Evolutionary conservation across 2,113 vertebrate species (phyloP).

Genomic region (Meles meles): DNA sequence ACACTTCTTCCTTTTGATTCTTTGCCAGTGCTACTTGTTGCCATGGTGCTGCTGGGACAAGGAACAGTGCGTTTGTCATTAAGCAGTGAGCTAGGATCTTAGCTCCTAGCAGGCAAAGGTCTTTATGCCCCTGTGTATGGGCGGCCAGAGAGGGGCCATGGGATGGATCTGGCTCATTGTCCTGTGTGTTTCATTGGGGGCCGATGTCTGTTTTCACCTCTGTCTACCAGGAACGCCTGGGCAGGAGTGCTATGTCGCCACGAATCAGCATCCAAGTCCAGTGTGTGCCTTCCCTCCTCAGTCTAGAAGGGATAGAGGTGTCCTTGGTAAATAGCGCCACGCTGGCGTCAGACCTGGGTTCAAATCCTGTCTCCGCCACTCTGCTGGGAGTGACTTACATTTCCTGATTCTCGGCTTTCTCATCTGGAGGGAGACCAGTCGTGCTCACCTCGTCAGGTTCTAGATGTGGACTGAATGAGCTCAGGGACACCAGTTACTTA

Average conservation of each 20-base stretch:
- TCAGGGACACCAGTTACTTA: neutral
- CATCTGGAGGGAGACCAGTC: neutral
- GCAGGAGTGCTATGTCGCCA: neutral
- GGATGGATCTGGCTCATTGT: neutral
- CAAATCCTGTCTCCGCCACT: neutral
- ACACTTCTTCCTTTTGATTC: conserved; percentile 55
- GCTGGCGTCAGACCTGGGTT: neutral
- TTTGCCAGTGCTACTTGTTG: conserved; percentile 74
- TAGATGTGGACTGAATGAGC: neutral
- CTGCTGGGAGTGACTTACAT: neutral
- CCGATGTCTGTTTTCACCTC: neutral
- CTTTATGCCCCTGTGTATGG: conserved; percentile 24
- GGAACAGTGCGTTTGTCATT: conserved; percentile 69
- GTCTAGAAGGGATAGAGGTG: neutral
- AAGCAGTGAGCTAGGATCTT: conserved; percentile 54
- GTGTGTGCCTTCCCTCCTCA: neutral
- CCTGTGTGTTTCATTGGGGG: neutral
- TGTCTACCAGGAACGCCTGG: neutral
- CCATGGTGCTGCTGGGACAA: conserved; percentile 71
- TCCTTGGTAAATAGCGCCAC: neutral
- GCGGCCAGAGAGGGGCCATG: neutral
- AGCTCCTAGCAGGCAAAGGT: conserved; percentile 46
- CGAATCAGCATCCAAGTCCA: neutral
- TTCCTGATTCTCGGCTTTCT: neutral
- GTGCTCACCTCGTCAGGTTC: neutral